These are phyloP conservation scores for Drosophila bipectinata DNA, from an alignment of 1,140 invertebrate genomes.

Conservation along the genomic window DNA sequence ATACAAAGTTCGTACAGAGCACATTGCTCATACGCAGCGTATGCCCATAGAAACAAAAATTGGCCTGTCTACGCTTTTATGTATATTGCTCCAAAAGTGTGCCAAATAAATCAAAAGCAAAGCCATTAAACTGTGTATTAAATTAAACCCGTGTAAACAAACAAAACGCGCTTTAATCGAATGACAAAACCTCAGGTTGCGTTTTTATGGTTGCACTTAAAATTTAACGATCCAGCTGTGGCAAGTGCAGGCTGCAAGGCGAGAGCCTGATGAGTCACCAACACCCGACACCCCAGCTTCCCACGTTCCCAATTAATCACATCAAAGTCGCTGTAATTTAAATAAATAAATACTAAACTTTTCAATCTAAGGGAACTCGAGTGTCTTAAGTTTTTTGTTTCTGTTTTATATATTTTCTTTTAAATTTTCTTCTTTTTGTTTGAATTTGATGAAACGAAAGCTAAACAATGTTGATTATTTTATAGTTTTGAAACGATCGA, in stretches of 20 bases:
- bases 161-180: conserved; percentile 43
- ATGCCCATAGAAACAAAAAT: conserved; percentile 45
- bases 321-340: conserved; percentile 22
- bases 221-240: conserved; percentile 25
- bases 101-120: conserved; percentile 72
- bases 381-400: conserved; percentile 2
- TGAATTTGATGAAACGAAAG: conserved; percentile 65
- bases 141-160: conserved; percentile 68
- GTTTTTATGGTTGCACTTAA: conserved; percentile 45
- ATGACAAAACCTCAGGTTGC: conserved; percentile 49
- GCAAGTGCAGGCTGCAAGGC: conserved; percentile 28
- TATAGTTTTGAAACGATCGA: conserved; percentile 76
- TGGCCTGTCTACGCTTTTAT: conserved; percentile 31
- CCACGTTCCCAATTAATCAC: conserved; percentile 32
- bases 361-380: conserved; percentile 1
- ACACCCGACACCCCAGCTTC: conserved; percentile 13
- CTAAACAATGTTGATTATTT: conserved; percentile 79
- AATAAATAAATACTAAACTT: conserved; percentile 20
- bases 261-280: conserved; percentile 6
- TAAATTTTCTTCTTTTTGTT: conserved; percentile 33
- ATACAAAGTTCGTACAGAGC: neutral
- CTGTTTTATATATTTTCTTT: conserved; percentile 13
- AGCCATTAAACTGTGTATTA: conserved; percentile 56
- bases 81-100: conserved; percentile 60
- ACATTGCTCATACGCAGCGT: conserved; percentile 64